Percentiles rank a stretch among this genome's conserved stretches.
Evolutionary conservation across 2,113 vertebrate genomes (phyloP).

Genomic region (Prolemur simus): DNA sequence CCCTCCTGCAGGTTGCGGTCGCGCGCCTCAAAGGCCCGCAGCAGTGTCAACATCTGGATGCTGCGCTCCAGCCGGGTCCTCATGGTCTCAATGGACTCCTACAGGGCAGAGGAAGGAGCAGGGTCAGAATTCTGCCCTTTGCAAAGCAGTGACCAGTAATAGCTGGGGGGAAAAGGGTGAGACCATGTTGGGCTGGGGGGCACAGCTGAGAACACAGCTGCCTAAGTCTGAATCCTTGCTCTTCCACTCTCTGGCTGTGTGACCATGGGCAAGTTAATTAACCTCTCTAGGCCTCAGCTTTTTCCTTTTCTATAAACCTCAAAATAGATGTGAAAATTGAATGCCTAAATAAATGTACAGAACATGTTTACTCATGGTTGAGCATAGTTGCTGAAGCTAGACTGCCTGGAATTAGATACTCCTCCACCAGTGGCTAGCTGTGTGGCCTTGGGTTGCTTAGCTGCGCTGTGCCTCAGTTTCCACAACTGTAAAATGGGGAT

Average conservation of each 20-base stretch:
- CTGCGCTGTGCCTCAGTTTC: neutral
- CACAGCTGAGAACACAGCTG: neutral
- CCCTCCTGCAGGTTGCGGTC: conserved; percentile 92
- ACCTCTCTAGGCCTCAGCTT: neutral
- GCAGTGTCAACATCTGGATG: conserved; percentile 89
- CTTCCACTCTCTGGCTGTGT: neutral
- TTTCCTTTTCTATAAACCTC: neutral
- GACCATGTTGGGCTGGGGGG: accelerated
- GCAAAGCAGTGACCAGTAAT: neutral
- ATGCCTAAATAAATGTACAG: neutral
- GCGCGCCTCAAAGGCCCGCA: conserved; percentile 91
- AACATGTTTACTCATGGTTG: neutral
- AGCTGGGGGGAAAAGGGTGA: neutral
- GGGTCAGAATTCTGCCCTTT: neutral
- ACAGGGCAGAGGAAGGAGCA: neutral
- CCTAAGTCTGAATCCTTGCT: neutral
- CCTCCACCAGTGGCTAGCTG: neutral
- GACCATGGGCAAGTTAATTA: neutral
- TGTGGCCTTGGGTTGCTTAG: neutral
- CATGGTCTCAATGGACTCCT: conserved; percentile 92
- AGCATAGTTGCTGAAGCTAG: neutral
- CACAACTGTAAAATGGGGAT: neutral
- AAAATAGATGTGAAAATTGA: neutral
- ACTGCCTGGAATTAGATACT: neutral
- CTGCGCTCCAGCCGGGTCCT: conserved; percentile 89